Evolutionary conservation across 2,113 vertebrate genomes (phyloP).

Genomic region (Phalacrocorax aristotelis): DNA sequence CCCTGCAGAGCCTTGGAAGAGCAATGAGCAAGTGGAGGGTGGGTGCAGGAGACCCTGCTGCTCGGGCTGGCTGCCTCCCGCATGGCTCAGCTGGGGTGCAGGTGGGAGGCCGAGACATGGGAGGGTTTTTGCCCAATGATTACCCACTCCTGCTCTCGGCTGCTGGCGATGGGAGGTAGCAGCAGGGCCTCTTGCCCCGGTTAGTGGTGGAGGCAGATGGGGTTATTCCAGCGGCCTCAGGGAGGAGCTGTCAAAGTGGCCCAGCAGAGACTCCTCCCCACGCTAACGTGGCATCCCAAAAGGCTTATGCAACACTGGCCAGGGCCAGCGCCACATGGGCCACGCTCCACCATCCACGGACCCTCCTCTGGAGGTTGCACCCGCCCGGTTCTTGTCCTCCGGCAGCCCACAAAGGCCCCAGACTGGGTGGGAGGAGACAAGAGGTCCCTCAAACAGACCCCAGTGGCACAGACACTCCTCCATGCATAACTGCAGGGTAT

Average conservation of each 20-base stretch:
- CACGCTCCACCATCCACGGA: neutral
- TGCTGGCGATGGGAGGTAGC: neutral
- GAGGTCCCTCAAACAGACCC: neutral
- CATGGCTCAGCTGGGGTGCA: accelerated
- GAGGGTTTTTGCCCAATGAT: neutral
- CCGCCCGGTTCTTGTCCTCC: neutral
- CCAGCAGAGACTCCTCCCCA: conserved; percentile 43
- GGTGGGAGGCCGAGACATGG: accelerated
- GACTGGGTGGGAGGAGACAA: neutral
- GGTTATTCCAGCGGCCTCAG: neutral
- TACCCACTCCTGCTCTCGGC: neutral
- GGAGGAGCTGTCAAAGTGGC: conserved; percentile 26
- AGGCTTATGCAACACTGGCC: conserved; percentile 20
- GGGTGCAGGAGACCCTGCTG: neutral
- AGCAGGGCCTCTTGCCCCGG: accelerated
- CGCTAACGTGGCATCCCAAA: conserved; percentile 65
- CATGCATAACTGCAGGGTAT: accelerated
- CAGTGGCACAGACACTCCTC: neutral
- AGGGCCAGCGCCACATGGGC: neutral
- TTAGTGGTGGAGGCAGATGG: neutral
- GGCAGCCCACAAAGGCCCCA: neutral
- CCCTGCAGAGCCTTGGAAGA: neutral
- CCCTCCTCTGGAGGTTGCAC: neutral
- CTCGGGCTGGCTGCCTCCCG: neutral
- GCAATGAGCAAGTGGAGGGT: neutral